A percentile compares a stretch with the other conserved stretches of the same genome.
Evolutionary conservation across 1,140 invertebrate genomes (phyloP).

Genomic region (Sycophaga agraensis): DNA sequence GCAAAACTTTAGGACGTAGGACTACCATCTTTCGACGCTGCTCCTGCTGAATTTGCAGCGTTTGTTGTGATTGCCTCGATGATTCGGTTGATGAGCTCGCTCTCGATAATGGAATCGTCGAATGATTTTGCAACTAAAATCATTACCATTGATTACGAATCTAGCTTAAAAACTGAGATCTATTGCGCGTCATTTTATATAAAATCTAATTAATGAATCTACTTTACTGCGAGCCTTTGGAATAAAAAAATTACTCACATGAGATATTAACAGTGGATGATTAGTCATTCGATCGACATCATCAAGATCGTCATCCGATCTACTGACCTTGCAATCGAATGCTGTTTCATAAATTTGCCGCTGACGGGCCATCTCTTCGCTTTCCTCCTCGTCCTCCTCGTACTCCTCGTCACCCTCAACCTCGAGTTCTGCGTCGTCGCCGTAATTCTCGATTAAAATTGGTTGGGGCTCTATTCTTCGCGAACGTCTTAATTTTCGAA

Average conservation of each 20-base stretch:
- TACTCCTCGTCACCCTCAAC: slow-evolving; percentile 45
- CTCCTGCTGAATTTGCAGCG: slow-evolving; percentile 42
- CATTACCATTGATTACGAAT: too few species aligned
- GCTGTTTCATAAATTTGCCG: slow-evolving; percentile 85
- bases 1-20: slow-evolving; percentile 58
- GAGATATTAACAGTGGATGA: slow-evolving; percentile 71
- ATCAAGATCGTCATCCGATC: slow-evolving; percentile 79
- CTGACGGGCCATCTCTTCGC: slow-evolving; percentile 68
- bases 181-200: too few species aligned
- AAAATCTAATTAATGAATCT: too few species aligned
- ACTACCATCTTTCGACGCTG: slow-evolving; percentile 48
- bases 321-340: slow-evolving; percentile 82
- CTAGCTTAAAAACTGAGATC: too few species aligned
- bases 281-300: slow-evolving; percentile 79
- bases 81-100: slow-evolving; percentile 49
- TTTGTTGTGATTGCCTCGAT: slow-evolving; percentile 41
- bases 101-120: slow-evolving; percentile 38
- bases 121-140: slow-evolving; percentile 40
- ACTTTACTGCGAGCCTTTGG: too few species aligned
- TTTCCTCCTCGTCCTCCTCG: slow-evolving; percentile 47
- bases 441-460: slow-evolving; percentile 49
- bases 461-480: slow-evolving; percentile 48
- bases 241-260: slow-evolving; percentile 40
- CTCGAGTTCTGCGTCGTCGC: slow-evolving; percentile 44
- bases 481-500: slow-evolving; percentile 55